These are phyloP conservation scores for Heterodera schachtii DNA, from an alignment of 1,140 invertebrate genomes.

Conservation along the genomic window DNA sequence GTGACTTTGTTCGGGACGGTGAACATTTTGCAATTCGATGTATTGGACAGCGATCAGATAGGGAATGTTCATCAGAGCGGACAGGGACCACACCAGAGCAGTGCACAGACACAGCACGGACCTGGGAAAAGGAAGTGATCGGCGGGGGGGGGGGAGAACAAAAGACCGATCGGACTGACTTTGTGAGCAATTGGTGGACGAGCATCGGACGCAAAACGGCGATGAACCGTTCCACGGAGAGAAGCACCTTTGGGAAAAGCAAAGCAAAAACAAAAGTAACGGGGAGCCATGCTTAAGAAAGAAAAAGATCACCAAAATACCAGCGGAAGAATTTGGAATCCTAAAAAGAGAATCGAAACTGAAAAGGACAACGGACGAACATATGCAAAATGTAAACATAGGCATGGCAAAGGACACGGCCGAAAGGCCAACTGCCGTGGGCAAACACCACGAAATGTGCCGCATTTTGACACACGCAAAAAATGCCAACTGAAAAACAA, in stretches of 20 bases:
- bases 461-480: constrained; percentile 83
- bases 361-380: not conserved
- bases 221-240: constrained; percentile 62
- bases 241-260: constrained; percentile 51
- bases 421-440: constrained; percentile 61
- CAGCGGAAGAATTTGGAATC: constrained; percentile 58
- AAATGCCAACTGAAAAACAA: constrained; percentile 73
- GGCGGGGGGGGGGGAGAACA: too few relatives aligned
- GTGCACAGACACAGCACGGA: constrained; percentile 45
- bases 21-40: constrained; percentile 46
- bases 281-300: constrained; percentile 21
- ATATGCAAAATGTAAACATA: constrained; percentile 60
- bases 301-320: constrained; percentile 49
- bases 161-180: not conserved
- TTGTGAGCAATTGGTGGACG: constrained; percentile 49
- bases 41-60: constrained; percentile 59
- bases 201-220: constrained; percentile 60
- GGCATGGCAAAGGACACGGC: constrained; percentile 52
- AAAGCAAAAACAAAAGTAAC: not conserved
- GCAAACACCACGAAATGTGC: constrained; percentile 58
- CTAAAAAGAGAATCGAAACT: not conserved
- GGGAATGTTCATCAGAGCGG: constrained; percentile 55
- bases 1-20: constrained; percentile 37
- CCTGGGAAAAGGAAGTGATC: not conserved
- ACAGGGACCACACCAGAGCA: constrained; percentile 53